A percentile compares a stretch with the other conserved stretches of the same genome.
phyloP scores from a whole-genome alignment of 1,140 invertebrate genomes.

The Paraescarpia echinospica region DNA sequence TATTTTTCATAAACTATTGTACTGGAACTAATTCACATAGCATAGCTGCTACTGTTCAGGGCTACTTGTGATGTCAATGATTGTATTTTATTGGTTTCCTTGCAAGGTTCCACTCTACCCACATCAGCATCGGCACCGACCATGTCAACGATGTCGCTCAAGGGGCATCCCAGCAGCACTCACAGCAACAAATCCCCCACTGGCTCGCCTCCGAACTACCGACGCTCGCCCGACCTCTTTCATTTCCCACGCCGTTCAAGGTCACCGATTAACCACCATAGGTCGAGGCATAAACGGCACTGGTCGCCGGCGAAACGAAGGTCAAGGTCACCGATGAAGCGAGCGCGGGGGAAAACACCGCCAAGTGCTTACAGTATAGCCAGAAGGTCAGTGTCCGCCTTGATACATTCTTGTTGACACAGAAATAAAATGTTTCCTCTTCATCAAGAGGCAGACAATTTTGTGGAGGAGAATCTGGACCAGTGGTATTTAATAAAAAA shows the following conservation, averaged over 20 bases:
- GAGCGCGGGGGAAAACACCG: not conserved
- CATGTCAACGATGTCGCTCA: not conserved
- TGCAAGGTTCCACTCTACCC: not conserved
- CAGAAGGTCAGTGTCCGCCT: not conserved
- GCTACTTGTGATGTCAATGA: not conserved
- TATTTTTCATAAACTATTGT: no score
- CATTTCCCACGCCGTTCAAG: not conserved
- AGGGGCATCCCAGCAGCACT: not conserved
- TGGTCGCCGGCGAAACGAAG: not conserved
- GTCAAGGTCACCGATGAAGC: not conserved
- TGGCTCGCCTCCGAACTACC: not conserved
- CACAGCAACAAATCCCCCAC: not conserved
- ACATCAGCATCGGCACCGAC: not conserved
- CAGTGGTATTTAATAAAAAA: no score
- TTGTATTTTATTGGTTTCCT: not conserved
- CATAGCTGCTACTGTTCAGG: not conserved
- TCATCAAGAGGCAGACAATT: no score
- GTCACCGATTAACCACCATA: not conserved
- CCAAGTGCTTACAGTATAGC: not conserved
- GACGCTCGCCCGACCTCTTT: not conserved
- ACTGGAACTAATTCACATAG: no score
- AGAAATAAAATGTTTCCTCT: not conserved
- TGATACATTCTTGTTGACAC: not conserved
- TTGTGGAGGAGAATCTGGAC: no score
- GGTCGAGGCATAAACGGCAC: not conserved